phyloP scores from a whole-genome alignment of 2,797 vertebrate genomes.

The Vultur gryphus region DNA sequence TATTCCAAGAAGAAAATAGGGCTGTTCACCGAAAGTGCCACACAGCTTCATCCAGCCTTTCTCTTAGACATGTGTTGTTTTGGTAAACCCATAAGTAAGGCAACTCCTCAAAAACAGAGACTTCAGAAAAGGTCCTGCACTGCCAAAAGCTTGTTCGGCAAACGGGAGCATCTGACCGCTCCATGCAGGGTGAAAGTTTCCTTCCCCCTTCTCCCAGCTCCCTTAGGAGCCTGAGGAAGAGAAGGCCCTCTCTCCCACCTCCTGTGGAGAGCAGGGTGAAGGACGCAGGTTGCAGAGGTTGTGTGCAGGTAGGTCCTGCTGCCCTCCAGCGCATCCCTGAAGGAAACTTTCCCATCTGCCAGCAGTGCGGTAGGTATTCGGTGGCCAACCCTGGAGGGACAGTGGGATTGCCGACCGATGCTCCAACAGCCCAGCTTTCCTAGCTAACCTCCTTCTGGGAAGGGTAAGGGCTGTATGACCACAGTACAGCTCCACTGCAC shows the following conservation, averaged over 20 bases:
- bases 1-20: neutral
- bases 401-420: accelerated
- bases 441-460: neutral
- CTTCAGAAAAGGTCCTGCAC: neutral
- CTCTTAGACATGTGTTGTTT: neutral
- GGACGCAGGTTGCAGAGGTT: neutral
- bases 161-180: neutral
- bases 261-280: neutral
- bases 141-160: neutral
- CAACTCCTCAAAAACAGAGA: neutral
- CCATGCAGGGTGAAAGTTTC: neutral
- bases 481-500: neutral
- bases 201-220: neutral
- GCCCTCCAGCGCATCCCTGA: neutral
- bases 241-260: neutral
- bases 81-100: neutral
- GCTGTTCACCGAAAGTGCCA: neutral
- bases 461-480: neutral
- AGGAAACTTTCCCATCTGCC: neutral
- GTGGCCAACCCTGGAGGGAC: neutral
- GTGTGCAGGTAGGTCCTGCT: neutral
- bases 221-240: neutral
- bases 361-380: accelerated
- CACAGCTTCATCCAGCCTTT: neutral
- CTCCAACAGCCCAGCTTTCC: neutral